Evolutionary conservation across 2,888 invertebrate genomes (phyloP), one percentile per base, ranked within the genome.

Genomic region (Heliconius cydno): DNA sequence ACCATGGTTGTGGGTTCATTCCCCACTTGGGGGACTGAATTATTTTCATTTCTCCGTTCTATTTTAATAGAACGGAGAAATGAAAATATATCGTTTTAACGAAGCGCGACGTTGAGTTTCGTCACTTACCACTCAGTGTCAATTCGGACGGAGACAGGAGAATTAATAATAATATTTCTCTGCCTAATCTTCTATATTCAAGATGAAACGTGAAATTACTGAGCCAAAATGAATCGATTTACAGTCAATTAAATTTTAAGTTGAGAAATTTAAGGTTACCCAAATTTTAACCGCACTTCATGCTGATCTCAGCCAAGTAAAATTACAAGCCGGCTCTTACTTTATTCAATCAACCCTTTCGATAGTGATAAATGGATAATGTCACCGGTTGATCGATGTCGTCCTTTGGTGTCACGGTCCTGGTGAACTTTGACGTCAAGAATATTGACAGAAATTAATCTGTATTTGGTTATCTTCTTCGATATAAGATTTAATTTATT

Each of bases 341-440:
- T 88, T 86, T 87, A 88, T 90, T 91, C 91, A 90, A 91, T 91
- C 89, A 92, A 91, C 90, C 91, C 91, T 87, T 91, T 90, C 89
- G 89, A 90, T 91, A 87, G 87, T 92, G 91, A 92, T 92, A 91
- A 92, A 92, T 92, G 90, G 88, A 88, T 87, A 86, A 86, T 86
- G 91, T 91, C 92, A 88, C 81, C 82, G 80, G 76, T 85, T 91
- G 91, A 92, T 90, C 88, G 91, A 92, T 91, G 90, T 84, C 86
- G 85, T 85, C 85, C 65, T 73, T 63, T 75, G 65, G 74, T 41
- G 57, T 77, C 74, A 60, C 10, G 25, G 46, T 71, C 73, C 73
- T 77, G 57, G 66, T 34, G 67, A 77, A 73, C 60, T 68, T 77
- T 79, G 63, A 68, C 78, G 68, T 74, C 13, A 67, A 30, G 67